These are phyloP conservation scores for Phaenicophaeus curvirostris DNA, from an alignment of 2,797 vertebrate species.

Conservation along the genomic window DNA sequence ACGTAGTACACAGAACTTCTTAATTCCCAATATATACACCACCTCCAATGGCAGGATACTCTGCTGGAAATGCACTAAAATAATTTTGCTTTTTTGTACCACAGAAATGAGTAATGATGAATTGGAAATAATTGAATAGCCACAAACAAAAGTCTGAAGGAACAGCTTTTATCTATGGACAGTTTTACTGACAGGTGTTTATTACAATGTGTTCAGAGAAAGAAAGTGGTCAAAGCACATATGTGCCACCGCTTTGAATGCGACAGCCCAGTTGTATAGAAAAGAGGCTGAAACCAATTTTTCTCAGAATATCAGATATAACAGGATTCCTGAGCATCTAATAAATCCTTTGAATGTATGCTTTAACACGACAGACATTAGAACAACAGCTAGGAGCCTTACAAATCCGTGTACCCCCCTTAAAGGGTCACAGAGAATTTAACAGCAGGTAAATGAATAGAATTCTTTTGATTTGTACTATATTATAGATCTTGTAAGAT, in stretches of 20 bases:
- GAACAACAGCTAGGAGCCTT: neutral
- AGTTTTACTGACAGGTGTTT: neutral
- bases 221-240: neutral
- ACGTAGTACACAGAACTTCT: rapidly evolving
- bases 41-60: neutral
- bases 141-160: neutral
- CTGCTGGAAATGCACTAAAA: neutral
- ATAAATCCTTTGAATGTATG: neutral
- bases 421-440: neutral
- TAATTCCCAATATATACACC: neutral
- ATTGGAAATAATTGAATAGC: neutral
- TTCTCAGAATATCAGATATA: neutral
- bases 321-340: neutral
- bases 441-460: neutral
- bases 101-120: neutral
- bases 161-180: neutral
- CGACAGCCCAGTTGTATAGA: neutral
- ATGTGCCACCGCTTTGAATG: neutral
- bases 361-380: neutral
- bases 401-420: neutral
- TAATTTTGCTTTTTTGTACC: neutral
- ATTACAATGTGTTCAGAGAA: neutral
- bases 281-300: neutral
- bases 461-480: neutral
- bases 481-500: neutral